Evolutionary conservation across 2,888 invertebrate species (phyloP), one percentile per base, ranked within the genome.

Genomic region (Athetis lepigone): DNA sequence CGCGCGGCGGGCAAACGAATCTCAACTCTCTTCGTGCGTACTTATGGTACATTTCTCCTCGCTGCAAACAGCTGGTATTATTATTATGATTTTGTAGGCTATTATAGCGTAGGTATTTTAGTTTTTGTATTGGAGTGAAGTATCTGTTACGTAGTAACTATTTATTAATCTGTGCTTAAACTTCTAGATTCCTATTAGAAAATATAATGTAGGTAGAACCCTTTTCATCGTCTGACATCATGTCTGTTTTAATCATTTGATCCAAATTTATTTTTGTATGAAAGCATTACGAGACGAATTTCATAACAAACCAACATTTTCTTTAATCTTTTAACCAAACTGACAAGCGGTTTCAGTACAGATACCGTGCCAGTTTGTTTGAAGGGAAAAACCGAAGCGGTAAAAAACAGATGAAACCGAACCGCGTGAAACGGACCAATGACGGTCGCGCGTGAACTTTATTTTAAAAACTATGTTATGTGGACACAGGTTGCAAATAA

Each of bases 391-490:
- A 52, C 18, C 18, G 8, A 8, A 18, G 25, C 19, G 8, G 3
- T 45, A 37, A 49, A 50, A 72, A 72, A 46, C 55, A 59, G 36
- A 73, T 37, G 8, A 59, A n/a, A 57, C 25, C 7, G 33, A 54
- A 71, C 59, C 56, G 57, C 52, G 49, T 56, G 13, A 60, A 60
- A 45, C 33, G 19, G 29, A 56, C 52, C 1, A 9, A 11, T 13
- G 13, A 33, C 13, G 18, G n/a, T 23, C 8, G 49, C 27, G 39
- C 25, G 18, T 36, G n/a, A 51, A 60, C 13, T 77, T 67, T 73
- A 39, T 58, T 45, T 66, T 25, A 25, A 21, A 39, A 43, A 19
- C 11, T n/a, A n/a, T 21, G 33, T 49, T 58, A 43, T 39, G 27
- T 39, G n/a, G 39, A 18, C 18, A 62, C 19, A 37, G 37, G 9